Percentiles rank a stretch among this genome's conserved stretches.
Conservation (phyloP, 2,797 vertebrate genomes). For the Aselliscus stoliczkanus region DNA sequence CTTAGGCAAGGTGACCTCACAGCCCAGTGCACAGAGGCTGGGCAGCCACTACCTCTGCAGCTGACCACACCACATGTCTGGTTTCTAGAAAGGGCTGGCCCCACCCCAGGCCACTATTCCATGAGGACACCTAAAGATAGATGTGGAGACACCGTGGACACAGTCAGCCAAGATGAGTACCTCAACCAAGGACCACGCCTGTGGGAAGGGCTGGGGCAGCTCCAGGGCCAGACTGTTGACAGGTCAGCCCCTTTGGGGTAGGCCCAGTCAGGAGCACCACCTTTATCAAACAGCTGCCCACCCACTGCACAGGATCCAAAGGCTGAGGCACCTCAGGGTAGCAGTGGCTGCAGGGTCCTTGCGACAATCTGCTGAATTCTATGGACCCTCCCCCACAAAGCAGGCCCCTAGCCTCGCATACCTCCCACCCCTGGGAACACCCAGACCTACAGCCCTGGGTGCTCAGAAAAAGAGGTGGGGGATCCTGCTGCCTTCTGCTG, state of each 20-base stretch:
- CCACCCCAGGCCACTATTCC: background rate
- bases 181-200: background rate
- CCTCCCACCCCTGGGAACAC: background rate
- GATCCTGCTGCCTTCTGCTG: background rate
- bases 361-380: background rate
- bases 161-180: background rate
- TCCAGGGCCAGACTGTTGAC: background rate
- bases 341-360: background rate
- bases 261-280: background rate
- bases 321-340: background rate
- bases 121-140: constrained; percentile 51
- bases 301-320: background rate
- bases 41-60: background rate
- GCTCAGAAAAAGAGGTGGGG: background rate
- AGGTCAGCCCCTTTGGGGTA: background rate
- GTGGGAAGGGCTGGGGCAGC: background rate
- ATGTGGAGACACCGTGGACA: background rate
- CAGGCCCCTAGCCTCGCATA: background rate
- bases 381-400: background rate
- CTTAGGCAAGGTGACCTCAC: background rate
- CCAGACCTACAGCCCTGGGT: background rate
- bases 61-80: background rate
- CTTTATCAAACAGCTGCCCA: background rate
- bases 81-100: constrained; percentile 29
- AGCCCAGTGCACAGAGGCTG: background rate